phyloP scores from a whole-genome alignment of 1,140 invertebrate genomes.

The Ostrea edulis region DNA sequence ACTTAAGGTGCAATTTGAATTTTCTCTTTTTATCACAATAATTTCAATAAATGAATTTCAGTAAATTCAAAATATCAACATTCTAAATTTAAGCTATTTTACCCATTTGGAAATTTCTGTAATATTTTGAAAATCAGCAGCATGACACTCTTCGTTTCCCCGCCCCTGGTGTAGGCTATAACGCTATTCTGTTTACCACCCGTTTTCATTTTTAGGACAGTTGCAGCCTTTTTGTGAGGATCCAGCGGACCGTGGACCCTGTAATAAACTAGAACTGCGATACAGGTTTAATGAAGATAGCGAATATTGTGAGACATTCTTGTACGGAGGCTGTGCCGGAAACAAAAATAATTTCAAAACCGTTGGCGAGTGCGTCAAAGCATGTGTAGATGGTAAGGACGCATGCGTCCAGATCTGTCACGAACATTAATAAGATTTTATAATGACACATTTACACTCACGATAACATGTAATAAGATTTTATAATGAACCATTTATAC shows the following conservation, averaged over 20 bases:
- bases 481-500: no score
- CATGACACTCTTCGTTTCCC: not conserved
- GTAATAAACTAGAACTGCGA: slow-evolving; percentile 34
- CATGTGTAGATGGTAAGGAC: slow-evolving; percentile 28
- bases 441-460: no score
- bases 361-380: slow-evolving; percentile 13
- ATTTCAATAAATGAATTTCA: no score
- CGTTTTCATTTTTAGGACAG: slow-evolving; percentile 34
- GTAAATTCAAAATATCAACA: no score
- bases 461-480: no score
- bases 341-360: slow-evolving; percentile 42
- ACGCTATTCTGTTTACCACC: not conserved
- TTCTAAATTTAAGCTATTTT: no score
- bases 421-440: not conserved
- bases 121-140: no score
- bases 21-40: no score
- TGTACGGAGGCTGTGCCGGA: slow-evolving; percentile 15
- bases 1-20: no score
- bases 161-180: not conserved
- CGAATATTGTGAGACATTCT: slow-evolving; percentile 29
- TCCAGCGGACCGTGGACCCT: slow-evolving; percentile 4
- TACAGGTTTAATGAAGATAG: slow-evolving; percentile 20
- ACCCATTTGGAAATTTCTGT: no score
- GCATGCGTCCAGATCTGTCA: not conserved
- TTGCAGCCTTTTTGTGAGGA: slow-evolving; percentile 30